A percentile compares a stretch with the other conserved stretches of the same genome.
phyloP scores from a whole-genome alignment of 2,113 vertebrate genomes.

The Chlamydotis undulata region DNA sequence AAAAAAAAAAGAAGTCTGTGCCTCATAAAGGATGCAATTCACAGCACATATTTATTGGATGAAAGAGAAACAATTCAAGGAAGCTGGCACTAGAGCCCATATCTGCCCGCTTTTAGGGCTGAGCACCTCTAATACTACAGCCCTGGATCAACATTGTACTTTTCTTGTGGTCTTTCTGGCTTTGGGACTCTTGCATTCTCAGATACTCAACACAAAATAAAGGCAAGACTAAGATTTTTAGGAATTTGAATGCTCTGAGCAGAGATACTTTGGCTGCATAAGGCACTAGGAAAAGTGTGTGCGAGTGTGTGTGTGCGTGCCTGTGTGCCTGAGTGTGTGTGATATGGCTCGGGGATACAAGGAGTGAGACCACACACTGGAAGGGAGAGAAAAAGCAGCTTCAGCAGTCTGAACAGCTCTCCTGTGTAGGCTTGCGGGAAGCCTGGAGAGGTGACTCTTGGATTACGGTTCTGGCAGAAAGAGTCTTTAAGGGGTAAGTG shows the following conservation, averaged over 20 bases:
- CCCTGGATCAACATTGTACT: background rate
- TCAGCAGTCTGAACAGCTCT: background rate
- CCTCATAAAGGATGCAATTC: background rate
- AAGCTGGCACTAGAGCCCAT: background rate
- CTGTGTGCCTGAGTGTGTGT: background rate
- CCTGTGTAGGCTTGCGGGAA: background rate
- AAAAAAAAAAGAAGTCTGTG: background rate
- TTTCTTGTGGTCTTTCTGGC: background rate
- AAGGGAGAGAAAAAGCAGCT: background rate
- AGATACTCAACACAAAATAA: background rate
- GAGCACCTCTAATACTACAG: background rate
- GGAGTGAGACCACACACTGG: background rate
- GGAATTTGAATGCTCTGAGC: background rate
- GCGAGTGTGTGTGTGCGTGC: accelerated
- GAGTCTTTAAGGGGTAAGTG: background rate
- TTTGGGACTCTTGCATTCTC: background rate
- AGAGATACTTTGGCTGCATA: background rate
- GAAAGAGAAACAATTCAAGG: background rate
- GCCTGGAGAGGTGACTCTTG: background rate
- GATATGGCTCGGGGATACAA: background rate
- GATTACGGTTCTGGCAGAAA: constrained; percentile 7
- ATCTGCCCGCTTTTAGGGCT: background rate
- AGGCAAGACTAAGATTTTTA: background rate
- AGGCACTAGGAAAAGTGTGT: background rate
- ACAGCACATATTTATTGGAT: background rate